These are phyloP conservation scores for Plagodis dolabraria DNA, from an alignment of 2,888 invertebrate genomes.

Conservation along the genomic window DNA sequence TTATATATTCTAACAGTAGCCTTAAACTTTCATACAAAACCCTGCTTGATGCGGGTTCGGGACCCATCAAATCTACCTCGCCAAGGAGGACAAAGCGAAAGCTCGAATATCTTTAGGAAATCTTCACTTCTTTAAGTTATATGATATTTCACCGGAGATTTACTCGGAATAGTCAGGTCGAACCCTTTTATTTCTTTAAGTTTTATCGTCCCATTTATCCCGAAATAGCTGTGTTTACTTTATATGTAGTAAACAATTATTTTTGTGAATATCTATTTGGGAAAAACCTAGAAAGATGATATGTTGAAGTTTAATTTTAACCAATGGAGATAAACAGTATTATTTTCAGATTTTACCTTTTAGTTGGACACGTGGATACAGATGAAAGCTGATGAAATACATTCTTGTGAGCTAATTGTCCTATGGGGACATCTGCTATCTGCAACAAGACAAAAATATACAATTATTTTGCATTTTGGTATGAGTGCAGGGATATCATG, in stretches of 20 bases:
- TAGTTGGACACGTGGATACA: constrained; percentile 52
- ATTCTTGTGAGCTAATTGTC: constrained; percentile 57
- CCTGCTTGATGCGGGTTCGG: constrained; percentile 22
- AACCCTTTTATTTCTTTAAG: constrained; percentile 19
- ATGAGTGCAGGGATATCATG: no score
- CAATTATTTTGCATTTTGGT: no score
- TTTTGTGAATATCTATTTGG: no score
- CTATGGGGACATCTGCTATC: constrained; percentile 61
- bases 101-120: constrained; percentile 19
- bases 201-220: constrained; percentile 18
- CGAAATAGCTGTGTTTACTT: constrained; percentile 3
- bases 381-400: constrained; percentile 57
- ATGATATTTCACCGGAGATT: constrained; percentile 26
- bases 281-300: no score
- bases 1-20: constrained; percentile 31
- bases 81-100: constrained; percentile 12
- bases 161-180: constrained; percentile 12
- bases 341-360: constrained; percentile 53
- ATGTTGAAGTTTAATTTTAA: no score
- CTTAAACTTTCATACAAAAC: constrained; percentile 33
- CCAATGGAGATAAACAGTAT: background rate
- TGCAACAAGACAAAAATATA: constrained; percentile 44
- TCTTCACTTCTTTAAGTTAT: constrained; percentile 20
- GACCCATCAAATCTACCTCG: constrained; percentile 19
- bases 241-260: constrained; percentile 11